A percentile compares a stretch with the other conserved stretches of the same genome.
Evolutionary conservation across 2,888 invertebrate species (phyloP).

Genomic region (Drosophila mimetica): DNA sequence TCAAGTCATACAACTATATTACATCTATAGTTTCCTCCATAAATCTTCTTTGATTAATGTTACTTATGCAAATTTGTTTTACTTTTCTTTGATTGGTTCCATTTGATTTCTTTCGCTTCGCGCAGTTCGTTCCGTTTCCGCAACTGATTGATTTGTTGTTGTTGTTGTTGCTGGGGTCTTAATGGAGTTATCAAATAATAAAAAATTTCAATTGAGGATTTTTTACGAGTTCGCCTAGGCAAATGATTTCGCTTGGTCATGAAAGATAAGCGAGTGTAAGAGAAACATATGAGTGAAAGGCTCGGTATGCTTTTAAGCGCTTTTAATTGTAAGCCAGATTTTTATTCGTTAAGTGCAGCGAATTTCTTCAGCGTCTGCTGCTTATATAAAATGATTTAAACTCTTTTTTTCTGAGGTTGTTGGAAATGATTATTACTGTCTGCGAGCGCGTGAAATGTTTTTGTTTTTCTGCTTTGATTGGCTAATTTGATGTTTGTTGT

Average conservation of each 20-base stretch:
- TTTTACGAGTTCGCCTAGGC: slow-evolving; percentile 21
- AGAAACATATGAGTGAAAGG: slow-evolving; percentile 45
- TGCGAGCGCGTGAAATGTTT: slow-evolving; percentile 28
- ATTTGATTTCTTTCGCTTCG: slow-evolving; percentile 17
- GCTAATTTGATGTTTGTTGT: slow-evolving; percentile 54
- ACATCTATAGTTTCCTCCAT: background rate
- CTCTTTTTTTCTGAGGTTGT: slow-evolving; percentile 1
- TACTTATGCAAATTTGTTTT: slow-evolving; percentile 27
- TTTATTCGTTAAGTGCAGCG: slow-evolving; percentile 62
- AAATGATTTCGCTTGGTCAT: slow-evolving; percentile 32
- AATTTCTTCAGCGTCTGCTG: slow-evolving; percentile 51
- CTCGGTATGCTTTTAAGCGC: slow-evolving; percentile 15
- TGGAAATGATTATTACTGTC: slow-evolving; percentile 40
- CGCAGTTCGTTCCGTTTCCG: slow-evolving; percentile 32
- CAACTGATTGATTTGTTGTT: slow-evolving; percentile 35
- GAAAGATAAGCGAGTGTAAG: slow-evolving; percentile 23
- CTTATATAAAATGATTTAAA: slow-evolving; percentile 57
- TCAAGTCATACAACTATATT: background rate
- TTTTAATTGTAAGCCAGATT: slow-evolving; percentile 57
- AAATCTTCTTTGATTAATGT: slow-evolving; percentile 13
- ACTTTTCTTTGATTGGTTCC: slow-evolving; percentile 36
- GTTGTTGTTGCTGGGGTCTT: slow-evolving; percentile 11
- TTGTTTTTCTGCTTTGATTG: slow-evolving; percentile 32
- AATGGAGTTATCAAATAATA: slow-evolving; percentile 17
- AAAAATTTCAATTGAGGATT: slow-evolving; percentile 4